Conservation (phyloP, 2,888 invertebrate species). For the Cetonia aurata region DNA sequence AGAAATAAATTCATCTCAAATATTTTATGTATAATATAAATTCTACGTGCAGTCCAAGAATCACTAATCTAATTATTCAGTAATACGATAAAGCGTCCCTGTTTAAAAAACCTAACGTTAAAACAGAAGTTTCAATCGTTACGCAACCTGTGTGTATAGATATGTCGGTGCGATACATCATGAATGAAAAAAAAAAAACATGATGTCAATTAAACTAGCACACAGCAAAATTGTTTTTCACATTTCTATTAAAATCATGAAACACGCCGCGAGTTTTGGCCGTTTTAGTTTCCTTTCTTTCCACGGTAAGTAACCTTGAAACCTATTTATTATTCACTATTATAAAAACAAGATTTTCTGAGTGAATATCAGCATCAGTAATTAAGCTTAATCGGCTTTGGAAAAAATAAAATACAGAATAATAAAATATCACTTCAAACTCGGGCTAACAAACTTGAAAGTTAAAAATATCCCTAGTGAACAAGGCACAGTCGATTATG, state of each 20-base stretch:
- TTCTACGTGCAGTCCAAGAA: background rate
- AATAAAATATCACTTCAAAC: constrained; percentile 25
- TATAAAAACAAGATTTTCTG: background rate
- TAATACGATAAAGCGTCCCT: too few species aligned
- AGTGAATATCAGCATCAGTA: constrained; percentile 11
- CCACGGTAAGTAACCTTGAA: constrained; percentile 23
- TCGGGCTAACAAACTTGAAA: constrained; percentile 23
- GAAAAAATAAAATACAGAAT: constrained; percentile 10
- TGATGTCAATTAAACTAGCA: background rate
- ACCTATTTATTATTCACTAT: constrained; percentile 34
- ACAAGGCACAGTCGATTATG: constrained; percentile 4
- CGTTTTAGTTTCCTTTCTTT: background rate
- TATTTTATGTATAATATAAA: background rate
- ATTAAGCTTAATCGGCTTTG: constrained; percentile 1
- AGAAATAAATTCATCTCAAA: background rate
- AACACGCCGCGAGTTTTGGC: background rate
- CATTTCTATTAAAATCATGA: constrained; percentile 19
- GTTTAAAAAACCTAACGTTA: too few species aligned
- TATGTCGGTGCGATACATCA: too few species aligned
- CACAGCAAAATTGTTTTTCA: background rate
- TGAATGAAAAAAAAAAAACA: background rate
- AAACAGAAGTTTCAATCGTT: background rate
- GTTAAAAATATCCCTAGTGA: constrained; percentile 38
- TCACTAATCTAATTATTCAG: background rate
- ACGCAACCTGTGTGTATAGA: too few species aligned